Evolutionary conservation across 92 coral and sea anemone genomes (phyloP).

Genomic region (Heteractis magnifica): DNA sequence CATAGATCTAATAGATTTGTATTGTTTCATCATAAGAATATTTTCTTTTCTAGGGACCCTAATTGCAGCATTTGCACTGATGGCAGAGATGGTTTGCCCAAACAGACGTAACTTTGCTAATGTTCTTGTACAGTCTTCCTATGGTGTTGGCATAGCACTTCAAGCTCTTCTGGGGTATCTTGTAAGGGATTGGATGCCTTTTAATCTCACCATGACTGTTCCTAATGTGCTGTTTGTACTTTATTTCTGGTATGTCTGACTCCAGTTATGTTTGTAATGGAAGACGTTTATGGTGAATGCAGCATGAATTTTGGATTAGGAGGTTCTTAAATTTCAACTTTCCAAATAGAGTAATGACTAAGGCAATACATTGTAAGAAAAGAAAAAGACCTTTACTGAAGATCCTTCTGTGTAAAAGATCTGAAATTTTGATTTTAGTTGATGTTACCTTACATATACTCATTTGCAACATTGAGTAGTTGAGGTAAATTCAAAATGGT

Average conservation of each 20-base stretch:
- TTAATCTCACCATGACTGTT: conserved; percentile 74
- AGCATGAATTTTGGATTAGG: too few species aligned
- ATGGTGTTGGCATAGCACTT: conserved; percentile 93
- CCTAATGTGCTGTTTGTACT: conserved; percentile 74
- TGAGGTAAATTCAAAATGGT: too few species aligned
- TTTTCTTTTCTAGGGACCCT: conserved; percentile 58
- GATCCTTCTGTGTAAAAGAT: too few species aligned
- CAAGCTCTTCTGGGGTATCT: conserved; percentile 81
- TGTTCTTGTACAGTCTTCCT: conserved; percentile 73
- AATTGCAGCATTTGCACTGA: conserved; percentile 85
- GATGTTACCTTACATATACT: too few species aligned
- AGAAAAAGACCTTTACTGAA: too few species aligned
- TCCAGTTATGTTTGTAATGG: neutral
- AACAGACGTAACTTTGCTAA: conserved; percentile 86
- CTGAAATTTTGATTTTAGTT: too few species aligned
- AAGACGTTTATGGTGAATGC: too few species aligned
- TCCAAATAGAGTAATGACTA: too few species aligned
- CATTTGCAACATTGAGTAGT: too few species aligned
- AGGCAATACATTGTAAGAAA: too few species aligned
- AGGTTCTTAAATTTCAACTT: too few species aligned
- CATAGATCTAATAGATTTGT: conserved; percentile 50
- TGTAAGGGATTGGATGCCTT: conserved; percentile 77
- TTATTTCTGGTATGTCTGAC: conserved; percentile 77
- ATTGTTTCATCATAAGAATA: neutral
- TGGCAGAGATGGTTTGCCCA: conserved; percentile 95